phyloP scores from a whole-genome alignment of 2,113 vertebrate species.

The Dicerorhinus sumatrensis region DNA sequence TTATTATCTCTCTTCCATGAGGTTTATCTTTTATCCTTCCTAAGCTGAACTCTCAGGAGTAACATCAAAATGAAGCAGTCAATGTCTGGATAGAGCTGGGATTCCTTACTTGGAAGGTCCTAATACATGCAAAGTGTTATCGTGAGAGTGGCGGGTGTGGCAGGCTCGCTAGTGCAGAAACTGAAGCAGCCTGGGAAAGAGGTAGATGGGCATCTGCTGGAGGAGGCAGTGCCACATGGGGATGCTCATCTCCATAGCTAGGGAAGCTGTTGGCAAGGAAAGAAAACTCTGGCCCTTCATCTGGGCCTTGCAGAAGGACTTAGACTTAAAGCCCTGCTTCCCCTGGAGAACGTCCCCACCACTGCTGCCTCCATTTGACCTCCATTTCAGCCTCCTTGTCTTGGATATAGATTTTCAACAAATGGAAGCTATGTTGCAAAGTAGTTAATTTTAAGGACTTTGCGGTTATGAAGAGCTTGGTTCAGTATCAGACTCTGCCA shows the following conservation, averaged over 20 bases:
- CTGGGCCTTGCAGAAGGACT: too few relatives aligned
- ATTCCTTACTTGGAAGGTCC: background rate
- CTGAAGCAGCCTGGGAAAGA: too few relatives aligned
- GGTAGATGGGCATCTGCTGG: background rate
- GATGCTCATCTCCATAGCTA: too few relatives aligned
- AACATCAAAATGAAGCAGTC: background rate
- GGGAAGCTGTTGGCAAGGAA: background rate
- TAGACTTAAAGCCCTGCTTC: background rate
- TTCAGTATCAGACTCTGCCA: background rate
- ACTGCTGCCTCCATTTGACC: background rate
- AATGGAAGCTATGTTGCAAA: background rate
- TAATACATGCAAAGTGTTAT: background rate
- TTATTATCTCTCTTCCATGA: background rate
- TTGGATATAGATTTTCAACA: background rate
- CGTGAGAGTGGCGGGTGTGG: background rate
- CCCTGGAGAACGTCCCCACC: background rate
- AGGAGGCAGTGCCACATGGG: fast-evolving
- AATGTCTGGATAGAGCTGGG: background rate
- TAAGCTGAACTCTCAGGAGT: background rate
- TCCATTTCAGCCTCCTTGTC: background rate
- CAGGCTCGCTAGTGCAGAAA: background rate
- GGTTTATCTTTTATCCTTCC: background rate
- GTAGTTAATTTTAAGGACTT: background rate
- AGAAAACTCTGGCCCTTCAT: background rate
- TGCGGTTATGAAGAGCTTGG: background rate